A percentile compares a stretch with the other conserved stretches of the same genome.
Evolutionary conservation across 2,888 invertebrate species (phyloP).

Genomic region (Serripes groenlandicus): DNA sequence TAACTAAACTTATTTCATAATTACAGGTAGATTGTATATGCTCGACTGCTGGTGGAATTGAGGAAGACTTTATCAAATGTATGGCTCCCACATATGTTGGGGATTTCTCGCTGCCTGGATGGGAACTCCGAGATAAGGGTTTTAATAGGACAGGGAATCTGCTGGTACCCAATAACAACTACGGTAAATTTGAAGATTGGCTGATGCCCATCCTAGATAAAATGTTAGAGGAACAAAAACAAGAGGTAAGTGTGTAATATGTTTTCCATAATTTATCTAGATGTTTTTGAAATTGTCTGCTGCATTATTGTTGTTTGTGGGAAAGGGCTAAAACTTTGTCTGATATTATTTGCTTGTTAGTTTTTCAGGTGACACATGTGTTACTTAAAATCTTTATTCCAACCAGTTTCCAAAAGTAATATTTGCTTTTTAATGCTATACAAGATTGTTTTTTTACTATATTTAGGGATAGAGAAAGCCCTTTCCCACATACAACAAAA

Average conservation of each 20-base stretch:
- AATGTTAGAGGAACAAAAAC: slow-evolving; percentile 95
- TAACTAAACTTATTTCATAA: neutral
- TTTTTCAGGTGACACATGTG: too few relatives aligned
- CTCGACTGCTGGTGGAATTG: slow-evolving; percentile 98
- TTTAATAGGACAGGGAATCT: slow-evolving; percentile 97
- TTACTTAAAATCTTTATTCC: too few relatives aligned
- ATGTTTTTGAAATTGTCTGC: too few relatives aligned
- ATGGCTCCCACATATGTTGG: slow-evolving; percentile 97
- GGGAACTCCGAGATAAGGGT: slow-evolving; percentile 92
- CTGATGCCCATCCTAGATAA: slow-evolving; percentile 96
- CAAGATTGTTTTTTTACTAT: too few relatives aligned
- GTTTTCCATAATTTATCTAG: too few relatives aligned
- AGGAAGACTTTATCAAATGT: slow-evolving; percentile 99
- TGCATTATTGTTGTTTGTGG: too few relatives aligned
- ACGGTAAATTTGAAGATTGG: slow-evolving; percentile 99
- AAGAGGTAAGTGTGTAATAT: slow-evolving; percentile 88
- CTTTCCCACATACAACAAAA: too few relatives aligned
- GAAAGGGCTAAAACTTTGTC: too few relatives aligned
- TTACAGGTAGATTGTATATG: slow-evolving; percentile 96
- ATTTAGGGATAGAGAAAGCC: too few relatives aligned
- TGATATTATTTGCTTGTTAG: too few relatives aligned
- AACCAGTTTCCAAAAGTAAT: too few relatives aligned
- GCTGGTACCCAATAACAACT: slow-evolving; percentile 98
- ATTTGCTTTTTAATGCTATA: too few relatives aligned
- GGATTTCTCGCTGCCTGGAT: slow-evolving; percentile 94